Evolutionary conservation across 2,113 vertebrate species (phyloP), one percentile per base, ranked within the genome.

Genomic region (Gallinago jamesoni): DNA sequence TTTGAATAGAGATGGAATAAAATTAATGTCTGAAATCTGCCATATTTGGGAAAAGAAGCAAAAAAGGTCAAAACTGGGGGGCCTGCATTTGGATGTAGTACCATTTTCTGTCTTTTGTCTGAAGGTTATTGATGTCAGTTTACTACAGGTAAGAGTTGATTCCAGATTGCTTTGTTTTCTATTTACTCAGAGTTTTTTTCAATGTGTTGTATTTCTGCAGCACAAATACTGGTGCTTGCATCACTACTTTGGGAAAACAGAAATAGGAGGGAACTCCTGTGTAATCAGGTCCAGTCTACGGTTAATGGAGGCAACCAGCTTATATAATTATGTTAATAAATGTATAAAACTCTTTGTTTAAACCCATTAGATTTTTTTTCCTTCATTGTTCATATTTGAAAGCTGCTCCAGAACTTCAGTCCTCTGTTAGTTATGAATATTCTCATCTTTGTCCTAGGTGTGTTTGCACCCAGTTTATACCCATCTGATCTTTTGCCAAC

Each of bases 1-100:
- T 97, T 95, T 94, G 92, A 94, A 80, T 92, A 91, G 80, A 89
- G n/a, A 68, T 37, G 25, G 69, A 90, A 90, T 68, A 91, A 94
- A 93, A 96, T 78, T 92, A 75, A 79, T 81, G 52, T 82, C 69
- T 92, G 25, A 91, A 96, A 87, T 66, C 35, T 84, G 48, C 35
- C 45, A 24, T 87, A 73, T 93, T 89, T 73, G 35, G 56, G 37
- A 52, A 91, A 87, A 90, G 27, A 87, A 60, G 37, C 74, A 82
- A 92, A 74, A 60, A 86, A 76, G 74, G 62, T 90, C 22, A 90
- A 47, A 93, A 93, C 31, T 73, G 14, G 16, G 22, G 63, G n/a
- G 19, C 9, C 63, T 93, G 55, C 21, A 48, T 74, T 87, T 84
- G 43, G 62, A 35, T 85, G 56, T 76, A 45, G 37, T 39, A 64